Percentiles rank a stretch among this genome's conserved stretches.
Evolutionary conservation across 1,140 invertebrate species (phyloP).

Genomic region (Caligus rogercresseyi): DNA sequence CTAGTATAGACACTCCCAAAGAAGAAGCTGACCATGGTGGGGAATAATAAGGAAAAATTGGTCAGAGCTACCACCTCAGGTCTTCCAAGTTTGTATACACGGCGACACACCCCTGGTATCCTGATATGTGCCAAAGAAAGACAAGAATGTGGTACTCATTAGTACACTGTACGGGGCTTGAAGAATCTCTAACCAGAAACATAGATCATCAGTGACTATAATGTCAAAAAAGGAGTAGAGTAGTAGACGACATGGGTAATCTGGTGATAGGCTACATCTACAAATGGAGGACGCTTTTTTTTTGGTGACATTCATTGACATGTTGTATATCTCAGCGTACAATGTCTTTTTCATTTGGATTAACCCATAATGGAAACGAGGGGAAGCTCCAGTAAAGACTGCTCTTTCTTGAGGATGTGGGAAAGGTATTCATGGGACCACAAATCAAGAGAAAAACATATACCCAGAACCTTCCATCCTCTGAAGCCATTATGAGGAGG

Average conservation of each 20-base stretch:
- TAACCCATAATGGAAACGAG: background rate
- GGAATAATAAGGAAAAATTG: background rate
- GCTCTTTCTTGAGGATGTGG: background rate
- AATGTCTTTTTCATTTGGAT: background rate
- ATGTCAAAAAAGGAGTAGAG: background rate
- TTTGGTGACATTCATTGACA: background rate
- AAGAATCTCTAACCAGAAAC: conserved; percentile 44
- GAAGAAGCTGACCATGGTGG: background rate
- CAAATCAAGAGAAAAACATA: background rate
- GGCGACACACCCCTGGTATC: background rate
- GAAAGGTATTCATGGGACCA: background rate
- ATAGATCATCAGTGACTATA: background rate
- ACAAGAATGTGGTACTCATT: conserved; percentile 7
- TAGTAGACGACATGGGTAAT: background rate
- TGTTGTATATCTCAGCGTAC: background rate
- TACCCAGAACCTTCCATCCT: background rate
- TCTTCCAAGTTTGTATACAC: background rate
- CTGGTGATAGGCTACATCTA: too few species aligned
- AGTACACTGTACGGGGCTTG: conserved; percentile 36
- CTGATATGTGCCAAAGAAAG: too few species aligned
- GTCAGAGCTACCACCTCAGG: background rate
- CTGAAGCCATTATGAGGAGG: too few species aligned
- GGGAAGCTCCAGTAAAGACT: background rate
- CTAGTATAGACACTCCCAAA: background rate
- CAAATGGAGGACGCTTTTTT: background rate